Conservation (phyloP, 2,797 vertebrate genomes). For the Geotrypetes seraphini region DNA sequence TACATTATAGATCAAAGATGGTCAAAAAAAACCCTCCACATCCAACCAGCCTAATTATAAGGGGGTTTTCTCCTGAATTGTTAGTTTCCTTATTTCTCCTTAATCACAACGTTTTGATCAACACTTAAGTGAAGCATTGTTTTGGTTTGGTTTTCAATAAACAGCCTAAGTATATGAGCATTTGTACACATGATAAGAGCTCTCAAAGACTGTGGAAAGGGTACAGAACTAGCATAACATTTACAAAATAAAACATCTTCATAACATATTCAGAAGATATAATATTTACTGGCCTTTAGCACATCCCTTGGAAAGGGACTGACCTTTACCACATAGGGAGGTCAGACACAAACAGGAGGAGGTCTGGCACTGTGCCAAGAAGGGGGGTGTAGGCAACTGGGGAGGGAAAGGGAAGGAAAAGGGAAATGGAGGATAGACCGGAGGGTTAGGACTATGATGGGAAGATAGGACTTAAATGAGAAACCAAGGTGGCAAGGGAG, state of each 20-base stretch:
- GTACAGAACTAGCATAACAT: background rate
- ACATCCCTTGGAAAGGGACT: no score
- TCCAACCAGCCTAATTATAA: constrained; percentile 40
- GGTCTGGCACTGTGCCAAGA: no score
- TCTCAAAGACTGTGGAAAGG: constrained; percentile 1
- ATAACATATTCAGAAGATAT: constrained; percentile 1
- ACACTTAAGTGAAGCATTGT: constrained; percentile 19
- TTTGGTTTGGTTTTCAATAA: constrained; percentile 12
- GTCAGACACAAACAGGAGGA: no score
- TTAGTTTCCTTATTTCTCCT: constrained; percentile 24
- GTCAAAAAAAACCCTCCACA: constrained; percentile 33
- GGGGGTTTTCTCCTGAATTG: constrained; percentile 14
- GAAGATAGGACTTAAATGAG: no score
- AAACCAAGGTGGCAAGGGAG: no score
- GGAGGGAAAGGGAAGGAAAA: no score
- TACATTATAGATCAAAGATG: constrained; percentile 64
- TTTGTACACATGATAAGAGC: constrained; percentile 7
- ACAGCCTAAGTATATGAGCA: background rate
- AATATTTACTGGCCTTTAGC: background rate
- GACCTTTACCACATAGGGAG: no score
- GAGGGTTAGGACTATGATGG: no score
- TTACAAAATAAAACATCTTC: constrained; percentile 1
- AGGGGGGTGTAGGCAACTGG: no score
- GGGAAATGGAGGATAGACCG: no score
- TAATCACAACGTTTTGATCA: constrained; percentile 12